These are phyloP conservation scores for Cryptotermes secundus DNA, from an alignment of 1,140 invertebrate genomes.

Conservation along the genomic window DNA sequence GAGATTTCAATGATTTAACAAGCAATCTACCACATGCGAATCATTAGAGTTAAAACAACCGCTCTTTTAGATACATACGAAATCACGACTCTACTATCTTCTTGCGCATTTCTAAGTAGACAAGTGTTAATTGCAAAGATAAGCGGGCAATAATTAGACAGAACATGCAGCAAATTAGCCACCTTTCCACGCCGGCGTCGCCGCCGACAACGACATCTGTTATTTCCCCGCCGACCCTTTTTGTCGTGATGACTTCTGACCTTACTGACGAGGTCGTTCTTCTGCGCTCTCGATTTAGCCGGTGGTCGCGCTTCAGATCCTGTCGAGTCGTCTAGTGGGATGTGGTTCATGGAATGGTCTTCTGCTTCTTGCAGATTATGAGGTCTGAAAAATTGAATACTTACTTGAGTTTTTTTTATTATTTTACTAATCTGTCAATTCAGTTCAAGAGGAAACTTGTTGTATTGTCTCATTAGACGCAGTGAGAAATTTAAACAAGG, in stretches of 20 bases:
- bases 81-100: too few relatives aligned
- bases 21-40: too few relatives aligned
- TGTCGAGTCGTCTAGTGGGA: not conserved
- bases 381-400: not conserved
- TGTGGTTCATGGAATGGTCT: conserved; percentile 1
- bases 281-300: not conserved
- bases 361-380: not conserved
- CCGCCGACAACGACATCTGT: conserved; percentile 23
- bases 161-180: conserved; percentile 16
- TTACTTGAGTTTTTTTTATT: too few relatives aligned
- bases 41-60: too few relatives aligned
- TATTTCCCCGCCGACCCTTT: conserved; percentile 25
- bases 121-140: not conserved
- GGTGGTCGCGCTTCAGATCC: not conserved
- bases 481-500: too few relatives aligned
- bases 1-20: too few relatives aligned
- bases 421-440: too few relatives aligned
- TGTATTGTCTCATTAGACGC: too few relatives aligned
- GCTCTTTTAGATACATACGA: too few relatives aligned
- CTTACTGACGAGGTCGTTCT: conserved; percentile 16
- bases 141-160: not conserved
- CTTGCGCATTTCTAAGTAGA: too few relatives aligned
- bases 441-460: too few relatives aligned
- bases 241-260: conserved; percentile 5
- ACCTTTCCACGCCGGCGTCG: conserved; percentile 23